Evolutionary conservation across 2,888 invertebrate species (phyloP).

Genomic region (Drosophila multiciliata): DNA sequence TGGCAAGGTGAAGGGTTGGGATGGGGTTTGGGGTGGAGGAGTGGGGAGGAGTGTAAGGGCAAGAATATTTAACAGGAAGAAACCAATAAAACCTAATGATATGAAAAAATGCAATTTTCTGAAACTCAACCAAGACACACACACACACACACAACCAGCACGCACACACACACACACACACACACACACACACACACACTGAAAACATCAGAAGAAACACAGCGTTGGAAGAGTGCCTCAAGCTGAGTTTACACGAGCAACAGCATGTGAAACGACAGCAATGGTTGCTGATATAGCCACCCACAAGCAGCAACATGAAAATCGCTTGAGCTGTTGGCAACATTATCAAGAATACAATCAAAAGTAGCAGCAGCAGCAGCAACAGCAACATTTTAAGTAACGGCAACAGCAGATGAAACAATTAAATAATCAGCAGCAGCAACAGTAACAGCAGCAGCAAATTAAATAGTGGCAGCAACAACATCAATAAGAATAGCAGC

Average conservation of each 20-base stretch:
- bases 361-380: neutral
- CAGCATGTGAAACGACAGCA: neutral
- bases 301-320: neutral
- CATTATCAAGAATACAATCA: neutral
- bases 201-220: conserved; percentile 16
- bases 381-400: neutral
- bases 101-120: conserved; percentile 84
- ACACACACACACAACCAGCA: conserved; percentile 37
- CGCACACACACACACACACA: conserved; percentile 16
- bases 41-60: conserved; percentile 19
- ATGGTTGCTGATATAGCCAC: neutral
- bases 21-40: neutral
- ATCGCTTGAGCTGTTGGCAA: neutral
- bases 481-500: neutral
- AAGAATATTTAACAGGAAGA: conserved; percentile 82
- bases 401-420: neutral
- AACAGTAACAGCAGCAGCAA: neutral
- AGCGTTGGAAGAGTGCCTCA: conserved; percentile 16
- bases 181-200: conserved; percentile 8
- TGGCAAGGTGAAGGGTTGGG: neutral
- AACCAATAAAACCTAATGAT: conserved; percentile 84
- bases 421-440: neutral
- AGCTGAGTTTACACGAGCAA: conserved; percentile 53
- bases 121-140: conserved; percentile 63
- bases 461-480: too few relatives aligned